Evolutionary conservation across 2,797 vertebrate genomes (phyloP).

Genomic region (Sebastes trivittatus): DNA sequence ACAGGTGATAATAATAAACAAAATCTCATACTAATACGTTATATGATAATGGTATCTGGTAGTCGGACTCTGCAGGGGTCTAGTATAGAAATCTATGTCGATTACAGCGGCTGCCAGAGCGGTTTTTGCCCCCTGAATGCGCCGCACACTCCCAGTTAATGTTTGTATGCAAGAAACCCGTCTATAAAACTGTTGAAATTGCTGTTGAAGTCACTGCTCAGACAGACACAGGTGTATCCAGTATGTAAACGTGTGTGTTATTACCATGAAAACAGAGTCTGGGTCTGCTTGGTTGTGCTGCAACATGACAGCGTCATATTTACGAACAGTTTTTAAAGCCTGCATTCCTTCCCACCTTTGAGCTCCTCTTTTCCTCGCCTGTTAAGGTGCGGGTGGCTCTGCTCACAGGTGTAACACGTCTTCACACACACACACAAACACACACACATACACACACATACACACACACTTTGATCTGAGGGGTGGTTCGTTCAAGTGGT

Average conservation of each 20-base stretch:
- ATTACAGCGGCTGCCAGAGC: too few relatives aligned
- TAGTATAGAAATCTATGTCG: too few relatives aligned
- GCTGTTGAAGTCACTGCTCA: too few relatives aligned
- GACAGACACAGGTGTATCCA: neutral
- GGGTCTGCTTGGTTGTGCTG: conserved; percentile 2
- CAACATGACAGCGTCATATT: conserved; percentile 3
- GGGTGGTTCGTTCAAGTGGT: conserved; percentile 31
- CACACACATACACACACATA: conserved; percentile 10
- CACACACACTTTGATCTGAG: conserved; percentile 52
- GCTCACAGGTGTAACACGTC: conserved; percentile 27
- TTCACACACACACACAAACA: neutral
- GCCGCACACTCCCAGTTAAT: too few relatives aligned
- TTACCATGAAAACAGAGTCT: neutral
- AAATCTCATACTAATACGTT: too few relatives aligned
- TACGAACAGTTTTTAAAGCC: neutral
- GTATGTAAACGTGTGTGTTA: neutral
- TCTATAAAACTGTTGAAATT: too few relatives aligned
- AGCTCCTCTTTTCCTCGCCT: neutral
- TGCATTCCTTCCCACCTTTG: neutral
- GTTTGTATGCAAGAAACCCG: too few relatives aligned
- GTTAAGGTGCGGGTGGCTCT: conserved; percentile 19
- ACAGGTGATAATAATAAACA: too few relatives aligned
- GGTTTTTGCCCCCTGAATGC: too few relatives aligned
- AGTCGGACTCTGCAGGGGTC: too few relatives aligned
- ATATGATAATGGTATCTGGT: too few relatives aligned